A percentile compares a stretch with the other conserved stretches of the same genome.
These are phyloP conservation scores for Myotis lucifugus DNA, from an alignment of 2,113 vertebrate genomes.

Conservation along the genomic window DNA sequence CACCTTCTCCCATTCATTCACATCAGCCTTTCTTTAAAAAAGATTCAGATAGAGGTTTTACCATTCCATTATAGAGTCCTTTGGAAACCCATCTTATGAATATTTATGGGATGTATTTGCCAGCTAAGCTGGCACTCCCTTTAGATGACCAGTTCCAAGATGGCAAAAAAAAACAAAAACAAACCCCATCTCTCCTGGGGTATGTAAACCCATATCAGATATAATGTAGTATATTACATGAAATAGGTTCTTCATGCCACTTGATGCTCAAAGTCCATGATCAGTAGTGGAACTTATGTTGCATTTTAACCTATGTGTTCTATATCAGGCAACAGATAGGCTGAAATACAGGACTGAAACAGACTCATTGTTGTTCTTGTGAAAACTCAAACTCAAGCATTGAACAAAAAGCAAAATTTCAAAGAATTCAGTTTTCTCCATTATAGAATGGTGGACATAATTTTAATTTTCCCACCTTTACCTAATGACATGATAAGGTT, in stretches of 20 bases:
- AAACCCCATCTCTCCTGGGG: background rate
- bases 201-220: background rate
- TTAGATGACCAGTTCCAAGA: background rate
- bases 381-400: background rate
- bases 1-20: background rate
- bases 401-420: background rate
- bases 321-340: background rate
- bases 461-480: background rate
- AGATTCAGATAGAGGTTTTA: background rate
- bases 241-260: background rate
- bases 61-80: background rate
- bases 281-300: background rate
- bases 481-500: background rate
- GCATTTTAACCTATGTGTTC: background rate
- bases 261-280: background rate
- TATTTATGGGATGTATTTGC: slow-evolving; percentile 34
- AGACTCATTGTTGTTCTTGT: background rate
- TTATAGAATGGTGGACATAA: background rate
- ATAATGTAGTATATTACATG: background rate
- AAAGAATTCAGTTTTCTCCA: background rate
- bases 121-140: background rate
- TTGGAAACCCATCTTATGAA: slow-evolving; percentile 40
- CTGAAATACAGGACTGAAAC: background rate
- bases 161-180: too few species aligned
- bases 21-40: background rate